Evolutionary conservation across 1,140 invertebrate genomes (phyloP).

Genomic region (Theocolax elegans): DNA sequence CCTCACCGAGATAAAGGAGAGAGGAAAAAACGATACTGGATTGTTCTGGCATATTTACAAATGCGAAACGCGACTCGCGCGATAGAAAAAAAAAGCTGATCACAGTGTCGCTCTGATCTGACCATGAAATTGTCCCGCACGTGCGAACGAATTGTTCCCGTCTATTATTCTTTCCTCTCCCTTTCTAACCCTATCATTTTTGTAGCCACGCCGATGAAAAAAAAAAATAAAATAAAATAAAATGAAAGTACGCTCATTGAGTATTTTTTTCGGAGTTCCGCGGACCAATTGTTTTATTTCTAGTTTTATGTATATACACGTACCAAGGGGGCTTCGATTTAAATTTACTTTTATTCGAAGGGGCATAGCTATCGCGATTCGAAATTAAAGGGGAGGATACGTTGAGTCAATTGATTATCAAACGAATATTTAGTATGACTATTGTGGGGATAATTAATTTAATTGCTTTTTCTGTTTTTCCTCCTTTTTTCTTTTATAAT

Average conservation of each 20-base stretch:
- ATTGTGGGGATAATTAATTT: no score
- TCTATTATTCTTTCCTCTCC: background rate
- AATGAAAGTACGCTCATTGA: no score
- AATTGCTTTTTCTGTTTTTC: no score
- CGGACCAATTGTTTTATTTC: background rate
- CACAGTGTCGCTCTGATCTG: background rate
- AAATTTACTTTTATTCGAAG: no score
- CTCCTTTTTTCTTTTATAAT: no score
- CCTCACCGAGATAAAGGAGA: background rate
- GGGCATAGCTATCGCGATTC: no score
- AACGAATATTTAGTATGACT: no score
- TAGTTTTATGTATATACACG: background rate
- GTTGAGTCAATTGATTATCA: no score
- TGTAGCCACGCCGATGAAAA: no score
- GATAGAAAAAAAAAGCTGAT: background rate
- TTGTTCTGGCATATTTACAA: background rate
- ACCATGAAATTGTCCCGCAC: constrained; percentile 4
- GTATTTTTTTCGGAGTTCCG: no score
- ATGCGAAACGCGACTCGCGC: background rate
- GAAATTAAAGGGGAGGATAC: no score
- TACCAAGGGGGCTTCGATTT: background rate
- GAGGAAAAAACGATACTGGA: background rate
- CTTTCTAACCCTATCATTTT: background rate
- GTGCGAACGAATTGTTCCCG: background rate
- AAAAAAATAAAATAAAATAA: no score